Evolutionary conservation across 2,888 invertebrate species (phyloP).

Genomic region (Agrotis clavis): DNA sequence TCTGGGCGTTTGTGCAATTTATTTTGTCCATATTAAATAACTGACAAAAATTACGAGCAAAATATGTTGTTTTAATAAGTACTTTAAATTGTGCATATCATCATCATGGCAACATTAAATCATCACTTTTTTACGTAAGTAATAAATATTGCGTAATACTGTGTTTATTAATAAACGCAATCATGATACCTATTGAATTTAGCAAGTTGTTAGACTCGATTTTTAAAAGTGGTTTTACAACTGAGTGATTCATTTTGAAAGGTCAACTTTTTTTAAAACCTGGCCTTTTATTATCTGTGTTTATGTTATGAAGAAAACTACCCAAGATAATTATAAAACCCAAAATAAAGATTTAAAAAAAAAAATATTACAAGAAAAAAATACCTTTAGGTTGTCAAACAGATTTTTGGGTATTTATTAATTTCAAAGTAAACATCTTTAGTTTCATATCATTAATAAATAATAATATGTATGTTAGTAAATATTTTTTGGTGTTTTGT

Average conservation of each 20-base stretch:
- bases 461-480: neutral
- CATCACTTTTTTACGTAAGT: neutral
- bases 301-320: conserved; percentile 8
- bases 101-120: conserved; percentile 2
- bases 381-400: neutral
- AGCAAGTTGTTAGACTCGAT: conserved; percentile 26
- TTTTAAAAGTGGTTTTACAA: conserved; percentile 26
- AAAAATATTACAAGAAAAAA: neutral
- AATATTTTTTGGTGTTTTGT: too few species aligned
- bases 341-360: too few species aligned
- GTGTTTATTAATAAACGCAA: conserved; percentile 25
- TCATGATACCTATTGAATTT: conserved; percentile 7
- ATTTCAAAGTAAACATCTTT: neutral
- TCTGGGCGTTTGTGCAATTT: too few species aligned
- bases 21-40: neutral
- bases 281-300: neutral
- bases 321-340: too few species aligned
- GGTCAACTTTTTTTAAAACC: neutral
- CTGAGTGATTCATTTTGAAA: conserved; percentile 37
- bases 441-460: neutral
- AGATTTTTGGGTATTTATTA: neutral
- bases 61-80: neutral
- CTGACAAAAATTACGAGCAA: neutral
- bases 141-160: conserved; percentile 28
- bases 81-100: neutral